Base-by-base conservation (phyloP, 2,888 invertebrate genomes). In the Pristionchus japonicus region DNA sequence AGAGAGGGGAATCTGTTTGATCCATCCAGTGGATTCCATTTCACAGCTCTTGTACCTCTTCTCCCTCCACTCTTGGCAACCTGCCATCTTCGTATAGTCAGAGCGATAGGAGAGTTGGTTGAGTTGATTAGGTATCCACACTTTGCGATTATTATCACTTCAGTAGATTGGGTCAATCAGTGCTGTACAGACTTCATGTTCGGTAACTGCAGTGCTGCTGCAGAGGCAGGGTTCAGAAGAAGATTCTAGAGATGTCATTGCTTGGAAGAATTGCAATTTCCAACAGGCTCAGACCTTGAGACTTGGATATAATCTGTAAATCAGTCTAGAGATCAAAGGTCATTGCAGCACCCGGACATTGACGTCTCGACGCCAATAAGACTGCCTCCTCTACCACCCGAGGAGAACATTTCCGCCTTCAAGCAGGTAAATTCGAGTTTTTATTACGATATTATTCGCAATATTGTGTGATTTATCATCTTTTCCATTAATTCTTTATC, bases 381-480 rank as follows among this genome's bases (percentile, higher is more conserved):
- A 64, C 85, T 85, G 34, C 85, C 85, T 0, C 64, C 85, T 4
- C 85, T 85, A 9, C 85, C 85, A n/a, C 64, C 85, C 27, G 61
- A 85, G 27, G 85, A 40, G n/a, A 64, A 61, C 27, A 85, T 85
- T 43, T 31, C 49, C 3, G 61, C 85, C 23, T 85, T 85, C 64
- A 85, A 85, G 17, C 85, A 85, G 64, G 85, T 85, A 82, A 34
- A 6, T 37, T n/a, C n/a, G 17, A 23, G 4, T 57, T 15, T 13
- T 57, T 57, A 13, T 57, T 17, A 23, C n/a, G n/a, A n/a, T n/a
- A n/a, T n/a, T n/a, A n/a, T n/a, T n/a, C n/a, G n/a, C n/a, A n/a
- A n/a, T n/a, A n/a, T n/a, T n/a, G n/a, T n/a, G n/a, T n/a, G n/a
- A n/a, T n/a, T n/a, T n/a, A n/a, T n/a, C n/a, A n/a, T n/a, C n/a